Evolutionary conservation across 2,888 invertebrate species (phyloP), one percentile per base, ranked within the genome.

Genomic region (Trissonchulus sp.): DNA sequence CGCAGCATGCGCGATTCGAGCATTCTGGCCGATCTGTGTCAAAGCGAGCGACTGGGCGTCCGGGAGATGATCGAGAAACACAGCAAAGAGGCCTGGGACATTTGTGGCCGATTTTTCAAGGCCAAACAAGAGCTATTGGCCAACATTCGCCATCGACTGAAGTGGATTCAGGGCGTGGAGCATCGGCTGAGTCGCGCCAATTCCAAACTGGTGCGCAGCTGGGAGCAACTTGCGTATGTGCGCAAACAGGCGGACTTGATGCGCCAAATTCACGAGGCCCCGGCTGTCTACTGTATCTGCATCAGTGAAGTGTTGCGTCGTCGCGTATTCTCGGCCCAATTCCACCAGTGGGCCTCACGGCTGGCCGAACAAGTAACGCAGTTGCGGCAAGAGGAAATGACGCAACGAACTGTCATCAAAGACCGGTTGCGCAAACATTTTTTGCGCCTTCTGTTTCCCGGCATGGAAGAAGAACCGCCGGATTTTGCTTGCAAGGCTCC

Each of bases 231-330:
- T 33, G 23, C 1, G 1, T 28, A 34, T 8, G 2, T 73, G 1
- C 33, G 63, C 23, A 38, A 69, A 31, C 75, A 69, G 23, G 65
- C 76, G 74, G 74, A 76, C 35, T 30, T 77, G 34, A 28, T 76
- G 38, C 3, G 63, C 30, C 76, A 76, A 69, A 71, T 77, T 2
- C 77, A 76, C 62, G 76, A 77, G 3, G 74, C 76, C 23, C 77
- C 77, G 28, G 37, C n/a, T 18, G 34, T 76, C 28, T 76, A 76
- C 36, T 65, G 72, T 1, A 1, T 34, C 8, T 68, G 69, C 3
- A 38, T 75, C 2, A 36, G 30, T 33, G 75, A 75, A 75, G 77
- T 77, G n/a, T 3, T 73, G 1, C 73, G 77, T 34, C 23, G 8
- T 48, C 23, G 8, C 23, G 23, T 48, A 15, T 77, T 77, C 65